Base-by-base conservation (phyloP, 2,797 vertebrate species). In the Enteromius fasciolatus region DNA sequence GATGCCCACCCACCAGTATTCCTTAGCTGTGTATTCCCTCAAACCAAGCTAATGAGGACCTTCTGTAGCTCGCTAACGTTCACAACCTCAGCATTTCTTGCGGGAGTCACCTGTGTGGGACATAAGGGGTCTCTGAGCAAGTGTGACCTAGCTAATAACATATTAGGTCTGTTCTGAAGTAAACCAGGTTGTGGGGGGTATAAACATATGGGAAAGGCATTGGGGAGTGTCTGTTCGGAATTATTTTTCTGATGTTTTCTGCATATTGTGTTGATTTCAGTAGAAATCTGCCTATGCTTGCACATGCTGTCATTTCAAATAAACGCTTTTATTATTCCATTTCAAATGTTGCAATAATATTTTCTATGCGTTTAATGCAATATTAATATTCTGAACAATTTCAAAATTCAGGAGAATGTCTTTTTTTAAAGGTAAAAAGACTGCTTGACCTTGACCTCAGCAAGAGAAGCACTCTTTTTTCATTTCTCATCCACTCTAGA, bases 31-130 rank as follows among this genome's bases (percentile, higher is more conserved):
- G 48, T 69, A 68, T 68, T 82, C 81, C 81, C 81, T 82, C 25
- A 76, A 76, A 76, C 36, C 52, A 57, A 76, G 66, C 64, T 82
- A 82, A 82, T 82, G 81, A 82, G 81, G 64, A 82, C 73, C 74
- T 69, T 82, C 81, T 82, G 81, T 82, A 63, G 78, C 57, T 50
- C 25, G 39, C 78, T 61, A 63, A 81, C 44, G 14, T 44, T 81
- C 68, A 54, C 80, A 81, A 39, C 79, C 79, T 64, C 69, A 36
- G 36, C 52, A 10, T 28, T 74, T 75, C 80, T 66, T 59, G 14
- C n/a, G 64, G 73, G 73, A 76, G 63, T 76, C 81, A 82, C 81
- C 81, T 68, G 74, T 59, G 73, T 59, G 73, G 52, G 73, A 76
- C 81, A 82, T n/a, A 66, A 74, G 73, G 36, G 80, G 41, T 69